Conservation (phyloP, 2,797 vertebrate genomes). For the Momotus momota region DNA sequence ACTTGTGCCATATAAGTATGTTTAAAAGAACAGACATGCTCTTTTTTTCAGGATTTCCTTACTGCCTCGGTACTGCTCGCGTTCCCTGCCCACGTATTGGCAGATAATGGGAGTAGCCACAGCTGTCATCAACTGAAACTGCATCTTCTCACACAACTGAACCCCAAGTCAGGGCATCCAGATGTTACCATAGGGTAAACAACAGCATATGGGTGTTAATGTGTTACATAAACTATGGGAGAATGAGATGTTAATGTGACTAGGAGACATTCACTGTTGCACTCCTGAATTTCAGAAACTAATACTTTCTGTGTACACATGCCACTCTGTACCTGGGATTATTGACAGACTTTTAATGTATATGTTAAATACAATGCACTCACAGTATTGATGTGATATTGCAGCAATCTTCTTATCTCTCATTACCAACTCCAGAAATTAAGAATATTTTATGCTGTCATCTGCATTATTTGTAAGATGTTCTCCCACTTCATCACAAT, state of each 20-base stretch:
- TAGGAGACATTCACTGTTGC: rapidly evolving
- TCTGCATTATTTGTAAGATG: slow-evolving; percentile 1
- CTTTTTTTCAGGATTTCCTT: not conserved
- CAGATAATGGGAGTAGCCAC: not conserved
- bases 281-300: not conserved
- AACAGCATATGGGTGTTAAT: not conserved
- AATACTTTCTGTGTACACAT: rapidly evolving
- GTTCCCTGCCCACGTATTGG: rapidly evolving
- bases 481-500: not conserved
- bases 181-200: not conserved
- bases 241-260: not conserved
- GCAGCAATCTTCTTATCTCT: not conserved
- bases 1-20: not conserved
- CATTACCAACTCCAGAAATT: not conserved
- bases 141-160: not conserved
- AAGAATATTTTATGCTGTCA: not conserved
- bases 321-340: not conserved
- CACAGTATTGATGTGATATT: not conserved
- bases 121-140: not conserved
- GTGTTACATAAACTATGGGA: not conserved
- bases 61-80: not conserved
- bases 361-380: not conserved
- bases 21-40: not conserved
- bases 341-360: not conserved
- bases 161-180: not conserved